Percentiles rank a stretch among this genome's conserved stretches.
phyloP scores from a whole-genome alignment of 2,113 vertebrate species.

The Stercorarius parasiticus region DNA sequence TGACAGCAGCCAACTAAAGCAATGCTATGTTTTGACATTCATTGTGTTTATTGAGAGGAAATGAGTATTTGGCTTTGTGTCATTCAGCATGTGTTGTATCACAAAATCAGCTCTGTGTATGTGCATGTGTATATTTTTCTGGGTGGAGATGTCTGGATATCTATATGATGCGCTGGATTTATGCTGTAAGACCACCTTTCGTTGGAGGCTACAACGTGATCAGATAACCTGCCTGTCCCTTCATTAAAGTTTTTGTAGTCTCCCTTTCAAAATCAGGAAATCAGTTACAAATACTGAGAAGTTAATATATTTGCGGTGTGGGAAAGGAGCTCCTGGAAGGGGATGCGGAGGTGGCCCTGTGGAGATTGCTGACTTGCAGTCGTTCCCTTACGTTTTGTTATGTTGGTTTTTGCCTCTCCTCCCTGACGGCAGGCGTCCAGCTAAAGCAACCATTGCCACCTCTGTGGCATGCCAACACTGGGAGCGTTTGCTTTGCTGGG shows the following conservation, averaged over 20 bases:
- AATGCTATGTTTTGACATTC: background rate
- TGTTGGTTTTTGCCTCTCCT: background rate
- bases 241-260: background rate
- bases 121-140: background rate
- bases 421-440: background rate
- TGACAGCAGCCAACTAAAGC: background rate
- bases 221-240: background rate
- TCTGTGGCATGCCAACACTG: too few species aligned
- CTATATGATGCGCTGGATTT: background rate
- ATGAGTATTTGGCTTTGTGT: background rate
- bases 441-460: background rate
- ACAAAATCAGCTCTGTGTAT: background rate
- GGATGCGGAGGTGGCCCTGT: background rate
- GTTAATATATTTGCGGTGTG: background rate
- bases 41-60: background rate
- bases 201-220: accelerated
- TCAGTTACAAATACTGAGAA: background rate
- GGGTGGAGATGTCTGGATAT: background rate
- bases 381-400: background rate
- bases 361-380: background rate
- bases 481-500: background rate
- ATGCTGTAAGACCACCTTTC: background rate
- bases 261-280: background rate
- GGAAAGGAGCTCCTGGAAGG: background rate
- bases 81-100: background rate